These are phyloP conservation scores for Phocides pigmalion DNA, from an alignment of 1,140 invertebrate genomes.

Conservation along the genomic window DNA sequence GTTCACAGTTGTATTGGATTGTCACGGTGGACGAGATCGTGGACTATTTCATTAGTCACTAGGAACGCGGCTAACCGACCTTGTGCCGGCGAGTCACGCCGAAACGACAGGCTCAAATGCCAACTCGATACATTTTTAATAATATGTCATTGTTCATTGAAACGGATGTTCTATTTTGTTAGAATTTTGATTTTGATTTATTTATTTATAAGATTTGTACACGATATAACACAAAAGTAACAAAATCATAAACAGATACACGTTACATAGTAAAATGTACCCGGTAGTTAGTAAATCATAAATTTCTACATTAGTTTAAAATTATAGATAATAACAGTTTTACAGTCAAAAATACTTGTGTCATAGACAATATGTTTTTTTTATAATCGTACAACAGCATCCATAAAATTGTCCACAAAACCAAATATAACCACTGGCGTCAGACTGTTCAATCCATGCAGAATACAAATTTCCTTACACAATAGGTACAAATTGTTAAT, in stretches of 20 bases:
- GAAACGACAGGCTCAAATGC: conserved; percentile 6
- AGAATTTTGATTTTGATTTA: neutral
- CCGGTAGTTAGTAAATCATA: too few relatives aligned
- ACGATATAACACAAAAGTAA: too few relatives aligned
- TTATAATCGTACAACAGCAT: neutral
- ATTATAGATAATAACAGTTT: too few relatives aligned
- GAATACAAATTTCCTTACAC: conserved; percentile 27
- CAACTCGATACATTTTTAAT: conserved; percentile 12
- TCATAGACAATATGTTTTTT: too few relatives aligned
- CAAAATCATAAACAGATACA: too few relatives aligned
- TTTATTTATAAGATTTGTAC: too few relatives aligned
- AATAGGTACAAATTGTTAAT: conserved; percentile 18
- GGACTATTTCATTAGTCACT: conserved; percentile 34
- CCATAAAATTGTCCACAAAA: conserved; percentile 5
- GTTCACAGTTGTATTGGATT: too few relatives aligned
- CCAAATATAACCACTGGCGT: conserved; percentile 1
- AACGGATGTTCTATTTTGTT: too few relatives aligned
- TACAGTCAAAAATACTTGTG: too few relatives aligned
- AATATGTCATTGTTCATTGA: neutral
- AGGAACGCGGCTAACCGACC: conserved; percentile 40
- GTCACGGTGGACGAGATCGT: neutral
- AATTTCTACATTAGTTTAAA: too few relatives aligned
- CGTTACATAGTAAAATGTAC: too few relatives aligned
- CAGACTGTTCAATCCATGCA: neutral
- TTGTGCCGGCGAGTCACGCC: conserved; percentile 28